Conservation (phyloP, 2,888 invertebrate species). For the Pomacea canaliculata region DNA sequence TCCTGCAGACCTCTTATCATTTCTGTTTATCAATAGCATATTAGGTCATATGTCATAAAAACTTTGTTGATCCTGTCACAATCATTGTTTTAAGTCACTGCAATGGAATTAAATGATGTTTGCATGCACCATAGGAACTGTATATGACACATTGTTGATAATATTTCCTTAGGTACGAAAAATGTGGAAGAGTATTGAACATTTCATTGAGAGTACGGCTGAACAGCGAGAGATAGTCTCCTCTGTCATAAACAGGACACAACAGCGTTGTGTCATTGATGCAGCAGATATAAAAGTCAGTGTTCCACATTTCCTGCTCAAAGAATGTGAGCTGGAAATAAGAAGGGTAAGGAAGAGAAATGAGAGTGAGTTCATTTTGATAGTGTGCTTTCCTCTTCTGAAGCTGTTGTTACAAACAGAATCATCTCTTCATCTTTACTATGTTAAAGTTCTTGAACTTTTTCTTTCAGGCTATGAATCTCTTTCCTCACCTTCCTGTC, state of each 20-base stretch:
- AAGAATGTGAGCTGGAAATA: constrained; percentile 63
- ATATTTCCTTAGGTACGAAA: constrained; percentile 50
- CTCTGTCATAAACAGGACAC: constrained; percentile 54
- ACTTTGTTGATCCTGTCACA: too few relatives aligned
- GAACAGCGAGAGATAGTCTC: constrained; percentile 57
- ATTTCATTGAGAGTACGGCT: constrained; percentile 42
- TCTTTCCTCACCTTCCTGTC: too few relatives aligned
- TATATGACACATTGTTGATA: background rate
- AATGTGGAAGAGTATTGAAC: constrained; percentile 57
- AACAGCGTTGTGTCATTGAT: constrained; percentile 55
- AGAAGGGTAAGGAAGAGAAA: constrained; percentile 48
- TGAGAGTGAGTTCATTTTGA: background rate
- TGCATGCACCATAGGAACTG: too few relatives aligned
- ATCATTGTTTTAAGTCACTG: too few relatives aligned
- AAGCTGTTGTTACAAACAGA: too few relatives aligned
- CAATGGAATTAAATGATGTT: too few relatives aligned
- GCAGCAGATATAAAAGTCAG: constrained; percentile 54
- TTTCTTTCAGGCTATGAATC: too few relatives aligned
- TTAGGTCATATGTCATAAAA: too few relatives aligned
- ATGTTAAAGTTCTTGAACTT: too few relatives aligned
- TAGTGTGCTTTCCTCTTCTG: too few relatives aligned
- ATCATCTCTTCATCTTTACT: too few relatives aligned
- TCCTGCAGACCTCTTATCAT: background rate
- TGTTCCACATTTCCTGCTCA: constrained; percentile 62
- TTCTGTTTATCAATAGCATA: background rate